These are phyloP conservation scores for Pelecanus crispus DNA, from an alignment of 2,113 vertebrate species.

Conservation along the genomic window DNA sequence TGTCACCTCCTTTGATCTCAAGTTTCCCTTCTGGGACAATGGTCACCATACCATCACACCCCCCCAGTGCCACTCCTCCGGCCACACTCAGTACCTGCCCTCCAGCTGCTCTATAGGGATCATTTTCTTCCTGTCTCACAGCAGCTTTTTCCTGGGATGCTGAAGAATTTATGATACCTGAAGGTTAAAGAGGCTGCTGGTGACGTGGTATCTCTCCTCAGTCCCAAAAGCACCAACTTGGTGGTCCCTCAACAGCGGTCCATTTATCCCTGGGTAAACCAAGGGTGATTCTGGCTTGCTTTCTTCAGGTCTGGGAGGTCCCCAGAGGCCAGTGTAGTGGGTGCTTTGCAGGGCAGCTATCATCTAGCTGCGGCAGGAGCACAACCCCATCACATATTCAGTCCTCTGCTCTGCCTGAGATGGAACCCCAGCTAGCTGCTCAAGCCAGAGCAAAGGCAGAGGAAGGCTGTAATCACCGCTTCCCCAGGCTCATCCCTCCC, in stretches of 20 bases:
- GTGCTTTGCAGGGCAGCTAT: not conserved
- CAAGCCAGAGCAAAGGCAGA: not conserved
- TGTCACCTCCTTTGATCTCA: not conserved
- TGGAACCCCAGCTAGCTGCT: not conserved
- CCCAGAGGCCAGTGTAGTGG: rapidly evolving
- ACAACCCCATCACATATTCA: rapidly evolving
- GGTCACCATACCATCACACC: not conserved
- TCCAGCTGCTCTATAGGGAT: not conserved
- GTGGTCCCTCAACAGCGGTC: not conserved
- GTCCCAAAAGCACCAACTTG: not conserved
- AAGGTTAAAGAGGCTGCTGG: not conserved
- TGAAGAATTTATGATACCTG: not conserved
- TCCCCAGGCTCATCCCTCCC: not conserved
- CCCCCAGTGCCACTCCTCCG: not conserved
- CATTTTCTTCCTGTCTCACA: not conserved
- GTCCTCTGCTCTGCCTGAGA: not conserved
- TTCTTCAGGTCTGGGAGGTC: not conserved
- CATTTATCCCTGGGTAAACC: not conserved
- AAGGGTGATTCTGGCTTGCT: not conserved
- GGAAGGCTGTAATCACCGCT: not conserved
- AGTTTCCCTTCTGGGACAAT: not conserved
- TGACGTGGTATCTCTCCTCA: not conserved
- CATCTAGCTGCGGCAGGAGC: not conserved
- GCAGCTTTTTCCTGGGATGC: not conserved
- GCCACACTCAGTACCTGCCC: not conserved